Evolutionary conservation across 1,140 invertebrate species (phyloP), one percentile per base, ranked within the genome.

Genomic region (Sarcophaga bullata): DNA sequence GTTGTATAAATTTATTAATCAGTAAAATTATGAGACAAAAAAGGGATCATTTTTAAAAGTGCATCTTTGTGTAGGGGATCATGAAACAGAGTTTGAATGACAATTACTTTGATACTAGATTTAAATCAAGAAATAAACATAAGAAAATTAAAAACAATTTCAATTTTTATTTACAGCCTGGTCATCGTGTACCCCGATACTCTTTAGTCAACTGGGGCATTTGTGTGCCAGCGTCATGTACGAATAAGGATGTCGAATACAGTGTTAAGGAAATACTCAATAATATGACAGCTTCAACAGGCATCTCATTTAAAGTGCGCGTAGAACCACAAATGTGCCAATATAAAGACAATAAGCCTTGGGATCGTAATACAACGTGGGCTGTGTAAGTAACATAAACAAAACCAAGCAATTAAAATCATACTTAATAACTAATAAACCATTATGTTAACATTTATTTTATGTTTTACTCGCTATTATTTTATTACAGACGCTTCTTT

Each of bases 321-420:
- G 92, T 94, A 1, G 92, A 93, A 78, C 86, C 91, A 15, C 91
- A 92, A 84, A 93, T 94, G 93, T 94, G 93, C 81, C 93, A 94
- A 86, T 86, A 91, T 73, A 89, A 89, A 7, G 86, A 88, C 5
- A 84, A 83, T 15, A 83, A 85, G 54, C 87, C 85, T 15, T 89
- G 87, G 88, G 87, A 88, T 81, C 84, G 88, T 10, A 86, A 87
- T 73, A 89, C 88, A 80, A 90, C 92, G 8, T 87, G 92, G 82
- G 92, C 91, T 0, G 90, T 92, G 91, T 92, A 90, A 91, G 84
- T 85, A 52, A 80, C 62, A 37, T n/a, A 49, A 46, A 78, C 13
- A 73, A 15, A 80, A 80, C 15, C 76, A 19, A 58, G 11, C 25
- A 80, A 11, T 49, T 50, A 73, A 4, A 52, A 48, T 17, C 25